Evolutionary conservation across 2,888 invertebrate species (phyloP), one percentile per base, ranked within the genome.

Genomic region (Pseudoips prasinana): DNA sequence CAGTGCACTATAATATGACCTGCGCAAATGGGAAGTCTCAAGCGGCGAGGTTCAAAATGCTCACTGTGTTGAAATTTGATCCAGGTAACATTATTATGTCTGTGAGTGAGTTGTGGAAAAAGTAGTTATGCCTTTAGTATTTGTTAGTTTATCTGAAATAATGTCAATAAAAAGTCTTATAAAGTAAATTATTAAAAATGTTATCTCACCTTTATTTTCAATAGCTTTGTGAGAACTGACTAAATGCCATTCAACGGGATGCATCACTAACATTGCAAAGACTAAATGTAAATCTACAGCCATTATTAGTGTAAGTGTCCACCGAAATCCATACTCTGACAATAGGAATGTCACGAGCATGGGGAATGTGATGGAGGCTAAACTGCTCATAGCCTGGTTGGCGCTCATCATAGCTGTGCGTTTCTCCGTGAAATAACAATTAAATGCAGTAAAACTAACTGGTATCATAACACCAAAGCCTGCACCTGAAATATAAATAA

Each of bases 381-480:
- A 66, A 5, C 93, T 93, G 53, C 94, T 92, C 46, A 93, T 74
- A 0, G 92, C 91, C 69, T 95, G 95, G n/a, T 93, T 91, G 7
- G 92, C 89, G 35, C 93, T 92, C 93, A 94, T 94, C 86, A 94
- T 92, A 31, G 93, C 88, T 0, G 92, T 92, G 3, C 94, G 87
- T 58, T 90, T 92, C 56, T 91, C 90, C 0, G 92, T 91, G 58
- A 95, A 95, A 58, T 94, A 95, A 43, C 92, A 90, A 57, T 95
- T 94, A 56, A 95, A 93, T 3, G 92, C 92, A 1, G 94, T 93
- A 49, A 92, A 93, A 25, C 92, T 90, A 1, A 94, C 91, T 20
- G 94, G 94, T 41, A 94, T 86, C 83, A 94, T 92, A 0, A 94
- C 79, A 0, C 95, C 95, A 32, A 94, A 91, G 3, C 94, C 94